Percentiles rank a stretch among this genome's conserved stretches.
These are phyloP conservation scores for Proisotoma minuta DNA, from an alignment of 2,888 invertebrate genomes.

Conservation along the genomic window DNA sequence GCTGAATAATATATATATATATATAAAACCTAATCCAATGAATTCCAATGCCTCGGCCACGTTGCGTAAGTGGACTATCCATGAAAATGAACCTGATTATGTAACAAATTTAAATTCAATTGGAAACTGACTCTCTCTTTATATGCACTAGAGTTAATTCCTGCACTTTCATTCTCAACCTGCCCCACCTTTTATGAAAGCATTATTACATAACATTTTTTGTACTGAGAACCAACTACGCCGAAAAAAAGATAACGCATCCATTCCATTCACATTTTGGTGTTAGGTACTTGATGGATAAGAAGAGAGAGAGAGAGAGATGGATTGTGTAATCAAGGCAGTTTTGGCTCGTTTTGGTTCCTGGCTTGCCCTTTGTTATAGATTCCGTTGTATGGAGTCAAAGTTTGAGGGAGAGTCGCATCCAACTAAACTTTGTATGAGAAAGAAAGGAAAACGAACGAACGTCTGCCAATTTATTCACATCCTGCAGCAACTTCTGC, in stretches of 20 bases:
- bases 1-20: not conserved
- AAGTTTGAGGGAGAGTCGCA: not conserved
- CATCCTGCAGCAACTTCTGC: constrained; percentile 3
- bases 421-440: not conserved
- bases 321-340: constrained; percentile 2
- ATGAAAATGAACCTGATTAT: no score
- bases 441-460: not conserved
- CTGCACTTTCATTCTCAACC: no score
- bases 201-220: not conserved
- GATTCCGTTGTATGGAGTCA: not conserved
- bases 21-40: not conserved
- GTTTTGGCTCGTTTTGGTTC: not conserved
- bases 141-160: no score
- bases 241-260: not conserved
- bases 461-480: not conserved
- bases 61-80: constrained; percentile 1
- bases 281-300: not conserved
- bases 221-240: not conserved
- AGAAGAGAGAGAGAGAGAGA: not conserved
- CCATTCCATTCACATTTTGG: no score
- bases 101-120: no score
- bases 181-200: not conserved
- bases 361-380: not conserved
- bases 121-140: no score
- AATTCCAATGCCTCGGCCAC: not conserved